Evolutionary conservation across 2,888 invertebrate species (phyloP).

Genomic region (Lepidocyrtoides sp.): DNA sequence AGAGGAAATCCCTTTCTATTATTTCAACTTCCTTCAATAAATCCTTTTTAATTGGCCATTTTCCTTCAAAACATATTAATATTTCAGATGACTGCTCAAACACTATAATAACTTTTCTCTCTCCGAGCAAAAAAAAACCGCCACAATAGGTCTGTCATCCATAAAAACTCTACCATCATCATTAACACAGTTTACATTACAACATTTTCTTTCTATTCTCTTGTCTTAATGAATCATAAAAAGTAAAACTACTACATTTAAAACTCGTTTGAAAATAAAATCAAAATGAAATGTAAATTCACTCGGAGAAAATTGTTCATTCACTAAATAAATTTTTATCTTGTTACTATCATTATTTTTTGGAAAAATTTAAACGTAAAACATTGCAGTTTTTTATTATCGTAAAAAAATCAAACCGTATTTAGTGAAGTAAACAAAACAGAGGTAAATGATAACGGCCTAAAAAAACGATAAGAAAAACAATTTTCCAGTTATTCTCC

Average conservation of each 20-base stretch:
- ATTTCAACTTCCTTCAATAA: slow-evolving; percentile 75
- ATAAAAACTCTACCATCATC: not conserved
- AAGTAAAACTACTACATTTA: not conserved
- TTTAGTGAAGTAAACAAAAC: not conserved
- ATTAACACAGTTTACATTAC: not conserved
- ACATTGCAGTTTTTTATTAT: not conserved
- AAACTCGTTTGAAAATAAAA: slow-evolving; percentile 21
- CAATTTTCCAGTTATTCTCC: not conserved
- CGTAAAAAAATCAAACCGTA: slow-evolving; percentile 15
- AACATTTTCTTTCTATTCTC: not conserved
- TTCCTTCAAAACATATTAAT: slow-evolving; percentile 61
- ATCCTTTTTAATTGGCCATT: slow-evolving; percentile 78
- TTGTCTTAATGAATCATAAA: slow-evolving; percentile 34
- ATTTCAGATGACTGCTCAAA: slow-evolving; percentile 21
- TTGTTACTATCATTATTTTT: slow-evolving; percentile 20
- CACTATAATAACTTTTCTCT: slow-evolving; percentile 9
- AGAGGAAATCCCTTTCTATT: slow-evolving; percentile 64
- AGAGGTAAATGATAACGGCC: not conserved
- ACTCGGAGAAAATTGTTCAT: not conserved
- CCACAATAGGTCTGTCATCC: slow-evolving; percentile 8
- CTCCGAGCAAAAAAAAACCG: not conserved
- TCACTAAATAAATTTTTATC: not conserved
- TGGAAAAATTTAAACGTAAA: slow-evolving; percentile 23
- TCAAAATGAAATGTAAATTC: slow-evolving; percentile 11
- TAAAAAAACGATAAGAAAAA: not conserved